Percentiles rank a stretch among this genome's conserved stretches.
Conservation (phyloP, 2,888 invertebrate genomes). For the Apamea epomidion region DNA sequence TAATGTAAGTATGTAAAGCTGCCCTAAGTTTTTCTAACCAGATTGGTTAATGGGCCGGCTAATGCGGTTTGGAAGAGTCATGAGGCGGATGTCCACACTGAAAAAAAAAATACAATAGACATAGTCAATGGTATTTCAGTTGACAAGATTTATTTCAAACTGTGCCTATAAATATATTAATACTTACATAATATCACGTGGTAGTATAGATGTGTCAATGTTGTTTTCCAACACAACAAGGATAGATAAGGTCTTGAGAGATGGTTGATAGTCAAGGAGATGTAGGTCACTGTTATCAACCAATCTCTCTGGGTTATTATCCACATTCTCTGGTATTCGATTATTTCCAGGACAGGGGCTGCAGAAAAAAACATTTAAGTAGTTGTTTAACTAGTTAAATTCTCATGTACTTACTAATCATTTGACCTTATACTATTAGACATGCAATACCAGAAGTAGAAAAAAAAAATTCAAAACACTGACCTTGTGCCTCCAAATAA, state of each 20-base stretch:
- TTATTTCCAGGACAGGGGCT: slow-evolving; percentile 76
- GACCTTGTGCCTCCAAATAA: slow-evolving; percentile 98
- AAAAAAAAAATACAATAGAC: slow-evolving; percentile 49
- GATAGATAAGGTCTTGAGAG: slow-evolving; percentile 93
- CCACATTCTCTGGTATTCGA: slow-evolving; percentile 69
- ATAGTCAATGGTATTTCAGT: neutral
- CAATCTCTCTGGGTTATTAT: slow-evolving; percentile 87
- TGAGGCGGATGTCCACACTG: slow-evolving; percentile 92
- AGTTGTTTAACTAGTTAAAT: slow-evolving; percentile 16
- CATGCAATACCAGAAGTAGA: slow-evolving; percentile 47
- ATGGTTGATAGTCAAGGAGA: slow-evolving; percentile 94
- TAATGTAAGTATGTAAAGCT: slow-evolving; percentile 29
- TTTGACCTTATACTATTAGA: slow-evolving; percentile 28
- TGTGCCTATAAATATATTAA: neutral
- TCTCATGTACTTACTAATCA: slow-evolving; percentile 1
- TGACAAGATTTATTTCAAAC: neutral
- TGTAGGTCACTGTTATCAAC: slow-evolving; percentile 96
- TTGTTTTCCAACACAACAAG: slow-evolving; percentile 92
- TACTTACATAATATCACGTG: slow-evolving; percentile 92
- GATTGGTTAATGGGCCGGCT: slow-evolving; percentile 88
- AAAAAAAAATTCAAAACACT: slow-evolving; percentile 38
- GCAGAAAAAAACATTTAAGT: slow-evolving; percentile 26
- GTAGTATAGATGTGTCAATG: slow-evolving; percentile 91
- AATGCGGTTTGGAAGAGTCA: slow-evolving; percentile 93
- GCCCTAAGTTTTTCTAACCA: slow-evolving; percentile 68